Evolutionary conservation across 2,797 vertebrate genomes (phyloP).

Genomic region (Mormyrus proboscirostris): DNA sequence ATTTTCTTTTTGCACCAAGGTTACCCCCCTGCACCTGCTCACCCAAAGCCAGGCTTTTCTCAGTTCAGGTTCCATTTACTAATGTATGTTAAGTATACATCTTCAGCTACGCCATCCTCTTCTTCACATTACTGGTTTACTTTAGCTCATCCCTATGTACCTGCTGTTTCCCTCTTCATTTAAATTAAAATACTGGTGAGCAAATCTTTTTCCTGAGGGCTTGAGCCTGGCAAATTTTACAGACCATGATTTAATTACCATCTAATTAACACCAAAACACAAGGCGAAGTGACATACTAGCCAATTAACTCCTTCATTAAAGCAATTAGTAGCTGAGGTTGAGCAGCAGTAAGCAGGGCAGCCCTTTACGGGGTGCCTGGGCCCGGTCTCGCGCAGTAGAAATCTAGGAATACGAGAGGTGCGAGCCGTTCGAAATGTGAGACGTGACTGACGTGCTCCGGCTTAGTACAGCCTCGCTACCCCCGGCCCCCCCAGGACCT

Average conservation of each 20-base stretch:
- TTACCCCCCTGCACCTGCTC: not conserved
- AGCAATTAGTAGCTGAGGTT: not conserved
- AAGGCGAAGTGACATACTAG: not conserved
- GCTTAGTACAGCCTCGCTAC: constrained; percentile 65
- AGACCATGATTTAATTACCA: not conserved
- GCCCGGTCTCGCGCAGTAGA: not conserved
- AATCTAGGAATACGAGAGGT: constrained; percentile 57
- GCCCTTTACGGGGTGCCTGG: not conserved
- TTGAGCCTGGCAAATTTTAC: constrained; percentile 1
- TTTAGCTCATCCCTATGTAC: not conserved
- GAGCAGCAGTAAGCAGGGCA: not conserved
- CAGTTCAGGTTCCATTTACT: not conserved
- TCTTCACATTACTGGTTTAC: not conserved
- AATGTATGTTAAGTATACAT: not conserved
- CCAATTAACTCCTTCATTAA: not conserved
- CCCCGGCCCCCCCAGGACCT: constrained; percentile 65
- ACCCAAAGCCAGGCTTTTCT: not conserved
- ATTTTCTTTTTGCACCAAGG: not conserved
- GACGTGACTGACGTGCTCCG: constrained; percentile 87
- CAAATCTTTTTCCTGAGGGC: constrained; percentile 4
- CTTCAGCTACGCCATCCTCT: not conserved
- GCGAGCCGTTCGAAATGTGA: constrained; percentile 86
- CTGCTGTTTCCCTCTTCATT: not conserved
- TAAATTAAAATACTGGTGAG: not conserved
- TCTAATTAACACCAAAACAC: constrained; percentile 1